These are phyloP conservation scores for Oeneis ivallda DNA, from an alignment of 2,888 invertebrate species.

Conservation along the genomic window DNA sequence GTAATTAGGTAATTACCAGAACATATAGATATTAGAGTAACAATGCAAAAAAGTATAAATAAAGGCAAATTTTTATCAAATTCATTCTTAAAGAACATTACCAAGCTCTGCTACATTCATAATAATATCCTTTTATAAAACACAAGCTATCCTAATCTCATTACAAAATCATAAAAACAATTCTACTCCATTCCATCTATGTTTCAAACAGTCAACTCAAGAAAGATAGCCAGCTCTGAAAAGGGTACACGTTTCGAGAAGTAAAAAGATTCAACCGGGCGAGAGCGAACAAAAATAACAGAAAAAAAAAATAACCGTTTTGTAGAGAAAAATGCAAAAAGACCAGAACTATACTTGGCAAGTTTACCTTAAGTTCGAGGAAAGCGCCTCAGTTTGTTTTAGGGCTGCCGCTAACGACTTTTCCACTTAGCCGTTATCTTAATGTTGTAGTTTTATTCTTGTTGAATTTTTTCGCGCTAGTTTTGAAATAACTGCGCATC, in stretches of 20 bases:
- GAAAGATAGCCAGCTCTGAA: slow-evolving; percentile 78
- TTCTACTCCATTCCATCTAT: slow-evolving; percentile 51
- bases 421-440: slow-evolving; percentile 41
- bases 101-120: too few species aligned
- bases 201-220: slow-evolving; percentile 71
- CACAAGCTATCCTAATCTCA: background rate
- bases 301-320: slow-evolving; percentile 57
- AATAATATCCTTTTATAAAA: background rate
- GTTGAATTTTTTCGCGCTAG: background rate
- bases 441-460: slow-evolving; percentile 18
- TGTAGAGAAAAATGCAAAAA: slow-evolving; percentile 73
- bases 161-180: slow-evolving; percentile 21
- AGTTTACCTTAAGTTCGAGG: slow-evolving; percentile 70
- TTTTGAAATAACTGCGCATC: background rate
- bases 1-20: too few species aligned
- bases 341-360: slow-evolving; percentile 74
- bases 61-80: too few species aligned
- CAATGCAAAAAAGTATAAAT: too few species aligned
- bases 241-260: slow-evolving; percentile 78
- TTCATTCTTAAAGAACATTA: too few species aligned
- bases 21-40: too few species aligned
- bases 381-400: slow-evolving; percentile 48
- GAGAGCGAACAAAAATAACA: slow-evolving; percentile 49
- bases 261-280: slow-evolving; percentile 71
- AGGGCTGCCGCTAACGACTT: slow-evolving; percentile 57